These are phyloP conservation scores for Neogale vison DNA, from an alignment of 2,113 vertebrate species.

Conservation along the genomic window DNA sequence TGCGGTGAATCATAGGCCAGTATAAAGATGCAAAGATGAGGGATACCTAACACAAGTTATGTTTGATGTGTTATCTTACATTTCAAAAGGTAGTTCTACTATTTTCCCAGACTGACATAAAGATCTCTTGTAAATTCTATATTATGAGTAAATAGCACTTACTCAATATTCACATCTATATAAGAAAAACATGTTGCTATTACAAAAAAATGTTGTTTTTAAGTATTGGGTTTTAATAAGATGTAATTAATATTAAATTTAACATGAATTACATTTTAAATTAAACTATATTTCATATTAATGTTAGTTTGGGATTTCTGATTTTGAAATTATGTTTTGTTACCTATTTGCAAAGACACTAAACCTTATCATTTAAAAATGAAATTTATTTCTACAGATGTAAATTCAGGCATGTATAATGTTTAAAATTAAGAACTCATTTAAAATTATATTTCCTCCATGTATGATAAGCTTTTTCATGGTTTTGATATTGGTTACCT, in stretches of 20 bases:
- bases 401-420: constrained; percentile 34
- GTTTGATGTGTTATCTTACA: constrained; percentile 30
- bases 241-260: constrained; percentile 58
- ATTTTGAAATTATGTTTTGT: constrained; percentile 64
- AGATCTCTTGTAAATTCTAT: constrained; percentile 59
- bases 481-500: constrained; percentile 3
- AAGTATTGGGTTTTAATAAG: constrained; percentile 52
- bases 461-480: not conserved
- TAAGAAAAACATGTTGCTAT: constrained; percentile 27
- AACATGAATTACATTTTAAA: constrained; percentile 62
- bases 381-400: constrained; percentile 51
- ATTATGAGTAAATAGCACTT: constrained; percentile 65
- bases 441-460: constrained; percentile 27
- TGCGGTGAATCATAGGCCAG: not conserved
- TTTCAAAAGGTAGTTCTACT: constrained; percentile 55
- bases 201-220: constrained; percentile 54
- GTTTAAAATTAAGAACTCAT: constrained; percentile 55
- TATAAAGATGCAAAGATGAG: constrained; percentile 17
- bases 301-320: constrained; percentile 60
- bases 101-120: constrained; percentile 45
- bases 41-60: not conserved
- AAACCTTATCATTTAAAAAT: constrained; percentile 63
- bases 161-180: constrained; percentile 39
- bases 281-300: constrained; percentile 66
- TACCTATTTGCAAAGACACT: constrained; percentile 63